phyloP scores from a whole-genome alignment of 2,113 vertebrate genomes.

The Acanthisitta chloris region DNA sequence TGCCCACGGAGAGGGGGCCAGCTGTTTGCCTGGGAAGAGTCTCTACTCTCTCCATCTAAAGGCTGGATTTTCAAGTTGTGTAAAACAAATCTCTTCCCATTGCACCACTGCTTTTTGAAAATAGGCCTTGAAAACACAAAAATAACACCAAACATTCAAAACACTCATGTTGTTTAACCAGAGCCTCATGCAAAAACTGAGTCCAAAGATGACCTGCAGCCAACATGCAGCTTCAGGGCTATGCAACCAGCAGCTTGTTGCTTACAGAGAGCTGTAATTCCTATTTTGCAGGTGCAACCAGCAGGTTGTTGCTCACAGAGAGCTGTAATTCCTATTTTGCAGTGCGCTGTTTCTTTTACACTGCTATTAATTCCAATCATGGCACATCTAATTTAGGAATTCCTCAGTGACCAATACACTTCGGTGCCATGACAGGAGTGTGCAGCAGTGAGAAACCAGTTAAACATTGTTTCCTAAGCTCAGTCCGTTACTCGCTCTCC shows the following conservation, averaged over 20 bases:
- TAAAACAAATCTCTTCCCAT: not conserved
- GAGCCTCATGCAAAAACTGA: not conserved
- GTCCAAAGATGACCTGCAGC: not conserved
- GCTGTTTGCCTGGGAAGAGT: not conserved
- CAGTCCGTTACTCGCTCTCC: not conserved
- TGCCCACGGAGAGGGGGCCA: not conserved
- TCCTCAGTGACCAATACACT: not conserved
- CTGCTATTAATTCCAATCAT: not conserved
- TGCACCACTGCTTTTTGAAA: not conserved
- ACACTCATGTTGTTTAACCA: not conserved
- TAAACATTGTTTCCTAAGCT: not conserved
- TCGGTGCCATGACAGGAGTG: not conserved
- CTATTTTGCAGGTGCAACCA: too few relatives aligned
- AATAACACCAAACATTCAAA: not conserved
- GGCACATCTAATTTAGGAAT: conserved; percentile 10
- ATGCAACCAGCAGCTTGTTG: not conserved
- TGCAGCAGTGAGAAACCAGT: not conserved
- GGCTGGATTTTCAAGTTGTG: not conserved
- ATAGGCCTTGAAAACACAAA: not conserved
- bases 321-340: not conserved
- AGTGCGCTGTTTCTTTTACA: not conserved
- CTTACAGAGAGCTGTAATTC: too few relatives aligned
- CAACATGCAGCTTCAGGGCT: not conserved
- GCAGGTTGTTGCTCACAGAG: not conserved
- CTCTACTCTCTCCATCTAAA: not conserved